Conservation (phyloP, 1,140 invertebrate genomes). For the Trypoxylus dichotomus region DNA sequence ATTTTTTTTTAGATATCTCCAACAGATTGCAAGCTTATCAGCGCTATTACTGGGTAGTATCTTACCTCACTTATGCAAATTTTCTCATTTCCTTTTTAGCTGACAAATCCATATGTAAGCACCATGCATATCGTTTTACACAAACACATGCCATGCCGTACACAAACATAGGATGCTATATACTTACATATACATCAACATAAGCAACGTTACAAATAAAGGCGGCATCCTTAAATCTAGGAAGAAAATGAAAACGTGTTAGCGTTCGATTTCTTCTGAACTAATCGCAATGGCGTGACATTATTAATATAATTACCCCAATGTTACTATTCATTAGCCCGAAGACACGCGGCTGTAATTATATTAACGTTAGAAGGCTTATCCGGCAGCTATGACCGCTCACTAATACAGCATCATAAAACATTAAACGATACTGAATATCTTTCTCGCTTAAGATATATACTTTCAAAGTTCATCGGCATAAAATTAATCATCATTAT, state of each 20-base stretch:
- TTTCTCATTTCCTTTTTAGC: too few relatives aligned
- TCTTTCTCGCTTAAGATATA: not conserved
- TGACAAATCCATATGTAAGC: too few relatives aligned
- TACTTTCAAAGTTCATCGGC: not conserved
- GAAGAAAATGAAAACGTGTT: not conserved
- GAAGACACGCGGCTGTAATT: not conserved
- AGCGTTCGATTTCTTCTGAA: slow-evolving; percentile 1
- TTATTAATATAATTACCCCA: not conserved
- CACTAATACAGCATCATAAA: not conserved
- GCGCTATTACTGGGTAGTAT: too few relatives aligned
- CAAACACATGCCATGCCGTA: too few relatives aligned
- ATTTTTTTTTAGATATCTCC: too few relatives aligned
- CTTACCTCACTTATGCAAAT: too few relatives aligned
- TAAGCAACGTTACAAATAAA: too few relatives aligned
- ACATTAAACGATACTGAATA: not conserved
- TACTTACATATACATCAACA: not conserved
- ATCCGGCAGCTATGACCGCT: not conserved
- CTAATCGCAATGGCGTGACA: slow-evolving; percentile 1
- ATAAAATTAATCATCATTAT: slow-evolving; percentile 13
- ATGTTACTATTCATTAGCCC: slow-evolving; percentile 1
- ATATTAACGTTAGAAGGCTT: not conserved
- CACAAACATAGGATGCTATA: too few relatives aligned
- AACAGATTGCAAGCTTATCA: too few relatives aligned
- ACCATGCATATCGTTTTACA: too few relatives aligned
- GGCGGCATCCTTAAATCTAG: not conserved